Conservation (phyloP, 92 coral and sea anemone species). For the Bergia puertoricense region DNA sequence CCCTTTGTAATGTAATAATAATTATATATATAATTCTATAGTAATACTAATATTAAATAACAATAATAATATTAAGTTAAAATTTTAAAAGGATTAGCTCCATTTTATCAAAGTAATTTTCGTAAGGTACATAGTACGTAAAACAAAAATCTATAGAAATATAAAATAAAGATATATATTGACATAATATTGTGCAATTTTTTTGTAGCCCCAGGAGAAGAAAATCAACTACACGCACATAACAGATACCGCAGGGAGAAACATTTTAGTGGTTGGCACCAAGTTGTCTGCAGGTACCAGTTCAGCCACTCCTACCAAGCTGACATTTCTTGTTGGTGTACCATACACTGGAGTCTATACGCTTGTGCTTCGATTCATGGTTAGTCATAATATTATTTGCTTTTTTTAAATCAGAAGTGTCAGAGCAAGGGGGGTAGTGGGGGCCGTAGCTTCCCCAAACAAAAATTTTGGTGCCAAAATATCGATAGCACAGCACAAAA, state of each 20-base stretch:
- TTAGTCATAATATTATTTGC: conserved; percentile 28
- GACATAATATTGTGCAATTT: not conserved
- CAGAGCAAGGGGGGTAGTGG: too few relatives aligned
- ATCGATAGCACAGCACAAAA: too few relatives aligned
- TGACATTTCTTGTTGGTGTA: conserved; percentile 58
- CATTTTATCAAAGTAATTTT: too few relatives aligned
- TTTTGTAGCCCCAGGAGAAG: conserved; percentile 61
- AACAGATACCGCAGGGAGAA: conserved; percentile 53
- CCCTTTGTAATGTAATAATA: too few relatives aligned
- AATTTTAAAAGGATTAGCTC: too few relatives aligned
- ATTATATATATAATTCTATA: too few relatives aligned
- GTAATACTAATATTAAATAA: too few relatives aligned
- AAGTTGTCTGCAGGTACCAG: conserved; percentile 58
- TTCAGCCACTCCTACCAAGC: conserved; percentile 57
- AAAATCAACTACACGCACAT: conserved; percentile 57
- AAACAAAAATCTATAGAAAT: too few relatives aligned
- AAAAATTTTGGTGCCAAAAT: too few relatives aligned
- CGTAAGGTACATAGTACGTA: too few relatives aligned
- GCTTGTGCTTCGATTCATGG: conserved; percentile 77
- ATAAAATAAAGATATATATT: not conserved
- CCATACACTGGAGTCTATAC: conserved; percentile 78
- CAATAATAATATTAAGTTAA: too few relatives aligned
- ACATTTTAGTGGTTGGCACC: conserved; percentile 67
- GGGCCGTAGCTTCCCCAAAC: too few relatives aligned
- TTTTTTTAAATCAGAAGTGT: not conserved